A percentile compares a stretch with the other conserved stretches of the same genome.
Evolutionary conservation across 2,113 vertebrate species (phyloP).

Genomic region (Phainopepla nitens): DNA sequence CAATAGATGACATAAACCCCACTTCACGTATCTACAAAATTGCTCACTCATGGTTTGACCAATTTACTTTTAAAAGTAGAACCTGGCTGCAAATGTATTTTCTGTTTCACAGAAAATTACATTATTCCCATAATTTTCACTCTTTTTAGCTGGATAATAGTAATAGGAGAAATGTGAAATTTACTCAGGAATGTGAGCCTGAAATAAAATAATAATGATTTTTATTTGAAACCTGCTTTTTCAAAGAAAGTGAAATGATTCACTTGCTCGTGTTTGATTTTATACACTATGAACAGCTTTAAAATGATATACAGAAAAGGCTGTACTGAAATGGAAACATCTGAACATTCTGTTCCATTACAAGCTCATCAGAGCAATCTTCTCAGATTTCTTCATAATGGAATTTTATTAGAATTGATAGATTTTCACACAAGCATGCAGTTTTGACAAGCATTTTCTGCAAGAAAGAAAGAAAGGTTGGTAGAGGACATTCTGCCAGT

Average conservation of each 20-base stretch:
- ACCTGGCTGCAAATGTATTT: not conserved
- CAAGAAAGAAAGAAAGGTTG: not conserved
- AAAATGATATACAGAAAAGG: not conserved
- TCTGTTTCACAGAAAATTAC: not conserved
- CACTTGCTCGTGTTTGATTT: not conserved
- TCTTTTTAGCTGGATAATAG: not conserved
- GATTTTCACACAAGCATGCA: not conserved
- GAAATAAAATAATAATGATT: constrained; percentile 19
- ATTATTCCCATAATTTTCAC: not conserved
- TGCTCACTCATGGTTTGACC: not conserved
- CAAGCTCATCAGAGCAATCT: constrained; percentile 4
- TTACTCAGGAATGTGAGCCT: not conserved
- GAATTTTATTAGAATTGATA: constrained; percentile 29
- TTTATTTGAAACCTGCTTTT: constrained; percentile 5
- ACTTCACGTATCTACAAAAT: not conserved
- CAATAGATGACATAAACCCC: not conserved
- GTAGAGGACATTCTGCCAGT: not conserved
- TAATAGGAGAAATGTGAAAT: not conserved
- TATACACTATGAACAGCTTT: not conserved
- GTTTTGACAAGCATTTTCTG: not conserved
- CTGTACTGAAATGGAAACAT: constrained; percentile 5
- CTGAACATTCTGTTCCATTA: constrained; percentile 26
- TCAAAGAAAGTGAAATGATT: not conserved
- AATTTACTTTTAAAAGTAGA: not conserved
- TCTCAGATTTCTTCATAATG: not conserved